Conservation (phyloP, 2,113 vertebrate species). For the Anarrhichthys ocellatus region DNA sequence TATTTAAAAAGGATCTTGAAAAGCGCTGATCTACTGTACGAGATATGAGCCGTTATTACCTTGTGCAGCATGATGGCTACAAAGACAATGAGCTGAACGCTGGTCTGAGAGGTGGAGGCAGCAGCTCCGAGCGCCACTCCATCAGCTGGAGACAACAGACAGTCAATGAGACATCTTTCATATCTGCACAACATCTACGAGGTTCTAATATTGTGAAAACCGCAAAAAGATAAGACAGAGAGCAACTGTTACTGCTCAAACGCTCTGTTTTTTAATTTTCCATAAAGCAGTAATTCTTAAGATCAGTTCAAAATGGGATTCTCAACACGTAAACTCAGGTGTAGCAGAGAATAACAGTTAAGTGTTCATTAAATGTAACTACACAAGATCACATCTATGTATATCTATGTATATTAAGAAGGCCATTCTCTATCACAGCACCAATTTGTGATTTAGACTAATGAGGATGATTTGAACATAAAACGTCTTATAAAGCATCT, state of each 20-base stretch:
- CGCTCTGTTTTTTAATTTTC: background rate
- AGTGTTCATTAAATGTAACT: background rate
- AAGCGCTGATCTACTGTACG: background rate
- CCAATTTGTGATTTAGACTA: background rate
- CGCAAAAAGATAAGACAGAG: background rate
- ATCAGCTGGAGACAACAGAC: conserved; percentile 84
- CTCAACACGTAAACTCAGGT: background rate
- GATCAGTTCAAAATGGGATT: background rate
- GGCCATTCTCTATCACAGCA: background rate
- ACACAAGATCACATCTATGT: background rate
- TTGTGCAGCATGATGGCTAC: conserved; percentile 99
- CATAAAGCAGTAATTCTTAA: background rate
- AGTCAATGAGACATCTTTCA: background rate
- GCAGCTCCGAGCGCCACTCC: conserved; percentile 98
- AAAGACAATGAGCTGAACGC: conserved; percentile 98
- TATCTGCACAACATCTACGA: background rate
- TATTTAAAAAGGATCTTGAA: background rate
- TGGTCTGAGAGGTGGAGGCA: conserved; percentile 97
- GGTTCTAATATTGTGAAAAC: background rate
- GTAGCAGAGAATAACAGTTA: background rate
- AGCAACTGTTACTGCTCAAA: background rate
- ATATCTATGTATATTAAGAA: background rate
- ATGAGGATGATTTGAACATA: background rate
- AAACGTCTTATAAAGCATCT: background rate
- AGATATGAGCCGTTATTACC: conserved; percentile 78